These are phyloP conservation scores for Brenthis daphne DNA, from an alignment of 2,888 invertebrate genomes.

Conservation along the genomic window DNA sequence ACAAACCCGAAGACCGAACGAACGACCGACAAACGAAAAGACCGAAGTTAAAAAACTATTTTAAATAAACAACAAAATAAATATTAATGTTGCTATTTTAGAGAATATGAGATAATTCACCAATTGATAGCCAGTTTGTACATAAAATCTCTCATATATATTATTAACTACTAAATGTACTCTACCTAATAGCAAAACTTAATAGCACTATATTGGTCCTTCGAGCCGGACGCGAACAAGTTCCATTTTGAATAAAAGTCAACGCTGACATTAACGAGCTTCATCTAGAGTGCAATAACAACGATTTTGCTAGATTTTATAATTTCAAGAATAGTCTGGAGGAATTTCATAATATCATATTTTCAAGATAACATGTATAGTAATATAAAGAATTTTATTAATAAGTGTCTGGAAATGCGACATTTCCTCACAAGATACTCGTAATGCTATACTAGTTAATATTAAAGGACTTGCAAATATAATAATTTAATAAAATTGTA, in stretches of 20 bases:
- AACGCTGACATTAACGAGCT: conserved; percentile 19
- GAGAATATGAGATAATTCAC: no score
- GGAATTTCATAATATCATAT: conserved; percentile 18
- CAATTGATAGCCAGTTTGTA: no score
- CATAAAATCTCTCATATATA: no score
- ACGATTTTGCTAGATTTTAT: conserved; percentile 11
- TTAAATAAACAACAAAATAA: no score
- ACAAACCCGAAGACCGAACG: no score
- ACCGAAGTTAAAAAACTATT: no score
- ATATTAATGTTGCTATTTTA: no score
- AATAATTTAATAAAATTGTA: neutral
- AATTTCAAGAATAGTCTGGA: conserved; percentile 11
- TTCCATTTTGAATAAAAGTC: conserved; percentile 22
- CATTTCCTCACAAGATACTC: neutral
- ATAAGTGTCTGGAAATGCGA: neutral
- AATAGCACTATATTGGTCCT: conserved; percentile 19
- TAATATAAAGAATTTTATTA: conserved; percentile 21
- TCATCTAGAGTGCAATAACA: conserved; percentile 16
- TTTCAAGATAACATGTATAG: neutral
- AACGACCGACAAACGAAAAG: no score
- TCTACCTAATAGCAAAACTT: conserved; percentile 1
- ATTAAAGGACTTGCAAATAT: conserved; percentile 3
- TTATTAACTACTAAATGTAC: no score
- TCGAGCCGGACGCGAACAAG: conserved; percentile 20
- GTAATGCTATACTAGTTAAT: conserved; percentile 5